A percentile compares a stretch with the other conserved stretches of the same genome.
Conservation (phyloP, 2,797 vertebrate species). For the Galagoides demidoff region DNA sequence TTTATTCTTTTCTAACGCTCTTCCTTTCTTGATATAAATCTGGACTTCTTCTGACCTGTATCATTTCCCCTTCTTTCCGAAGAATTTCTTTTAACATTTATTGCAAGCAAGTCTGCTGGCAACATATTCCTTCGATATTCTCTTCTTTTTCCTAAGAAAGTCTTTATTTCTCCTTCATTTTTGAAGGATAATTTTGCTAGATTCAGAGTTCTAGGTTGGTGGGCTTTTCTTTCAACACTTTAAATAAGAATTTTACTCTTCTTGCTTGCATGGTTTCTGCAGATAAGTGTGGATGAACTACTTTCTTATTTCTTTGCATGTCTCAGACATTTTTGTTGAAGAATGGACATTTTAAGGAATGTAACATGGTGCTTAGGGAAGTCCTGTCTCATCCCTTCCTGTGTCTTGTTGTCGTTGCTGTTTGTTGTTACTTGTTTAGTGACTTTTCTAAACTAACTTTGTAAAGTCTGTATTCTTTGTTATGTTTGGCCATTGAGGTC, state of each 20-base stretch:
- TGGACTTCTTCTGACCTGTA: neutral
- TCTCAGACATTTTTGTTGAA: slow-evolving; percentile 7
- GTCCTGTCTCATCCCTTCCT: neutral
- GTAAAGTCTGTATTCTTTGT: neutral
- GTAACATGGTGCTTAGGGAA: neutral
- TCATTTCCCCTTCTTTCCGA: neutral
- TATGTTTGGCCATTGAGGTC: too few relatives aligned
- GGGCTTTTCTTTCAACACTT: neutral
- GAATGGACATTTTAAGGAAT: neutral
- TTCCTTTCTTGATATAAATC: neutral
- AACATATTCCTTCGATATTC: neutral
- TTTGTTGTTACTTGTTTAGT: neutral
- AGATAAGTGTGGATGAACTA: neutral
- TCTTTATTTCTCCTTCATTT: neutral
- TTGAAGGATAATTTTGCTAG: neutral
- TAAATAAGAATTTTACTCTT: neutral
- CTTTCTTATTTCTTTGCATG: neutral
- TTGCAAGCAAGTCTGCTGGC: neutral
- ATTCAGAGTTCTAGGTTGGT: neutral
- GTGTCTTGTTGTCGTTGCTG: neutral
- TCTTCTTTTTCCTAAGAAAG: neutral
- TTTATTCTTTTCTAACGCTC: neutral
- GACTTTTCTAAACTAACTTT: neutral
- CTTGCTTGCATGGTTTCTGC: neutral
- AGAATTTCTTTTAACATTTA: neutral